A percentile compares a stretch with the other conserved stretches of the same genome.
Evolutionary conservation across 1,140 invertebrate species (phyloP).

Genomic region (Pogonus chalceus): DNA sequence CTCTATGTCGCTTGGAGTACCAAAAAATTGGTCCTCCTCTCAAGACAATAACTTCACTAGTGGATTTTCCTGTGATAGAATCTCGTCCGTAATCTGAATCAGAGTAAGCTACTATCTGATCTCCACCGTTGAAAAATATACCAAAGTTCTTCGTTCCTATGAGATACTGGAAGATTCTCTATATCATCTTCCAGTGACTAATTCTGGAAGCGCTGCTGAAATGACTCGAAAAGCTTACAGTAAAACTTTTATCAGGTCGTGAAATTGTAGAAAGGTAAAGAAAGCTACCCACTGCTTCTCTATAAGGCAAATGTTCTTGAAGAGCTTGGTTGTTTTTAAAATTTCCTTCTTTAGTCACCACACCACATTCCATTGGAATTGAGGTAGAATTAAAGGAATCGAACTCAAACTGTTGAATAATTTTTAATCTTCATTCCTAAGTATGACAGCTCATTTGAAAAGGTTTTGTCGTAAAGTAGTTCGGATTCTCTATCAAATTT

Average conservation of each 20-base stretch:
- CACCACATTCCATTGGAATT: constrained; percentile 18
- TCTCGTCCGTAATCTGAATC: constrained; percentile 20
- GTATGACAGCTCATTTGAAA: constrained; percentile 10
- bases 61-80: constrained; percentile 11
- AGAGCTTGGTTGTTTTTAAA: constrained; percentile 11
- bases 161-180: constrained; percentile 27
- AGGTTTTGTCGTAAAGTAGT: constrained; percentile 9
- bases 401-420: constrained; percentile 20
- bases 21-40: constrained; percentile 20
- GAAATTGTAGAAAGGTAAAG: constrained; percentile 20
- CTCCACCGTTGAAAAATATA: constrained; percentile 18
- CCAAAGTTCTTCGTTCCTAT: constrained; percentile 12
- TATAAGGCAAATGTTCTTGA: constrained; percentile 17
- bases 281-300: constrained; percentile 29
- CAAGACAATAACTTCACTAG: constrained; percentile 18
- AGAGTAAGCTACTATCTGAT: constrained; percentile 14
- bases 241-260: constrained; percentile 31
- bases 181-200: constrained; percentile 25
- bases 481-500: constrained; percentile 14
- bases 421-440: constrained; percentile 16
- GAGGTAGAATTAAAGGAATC: constrained; percentile 13
- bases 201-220: constrained; percentile 21
- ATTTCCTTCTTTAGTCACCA: constrained; percentile 14
- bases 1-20: constrained; percentile 7
- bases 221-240: constrained; percentile 28